These are phyloP conservation scores for Notospermus geniculatus DNA, from an alignment of 1,140 invertebrate species.

Conservation along the genomic window DNA sequence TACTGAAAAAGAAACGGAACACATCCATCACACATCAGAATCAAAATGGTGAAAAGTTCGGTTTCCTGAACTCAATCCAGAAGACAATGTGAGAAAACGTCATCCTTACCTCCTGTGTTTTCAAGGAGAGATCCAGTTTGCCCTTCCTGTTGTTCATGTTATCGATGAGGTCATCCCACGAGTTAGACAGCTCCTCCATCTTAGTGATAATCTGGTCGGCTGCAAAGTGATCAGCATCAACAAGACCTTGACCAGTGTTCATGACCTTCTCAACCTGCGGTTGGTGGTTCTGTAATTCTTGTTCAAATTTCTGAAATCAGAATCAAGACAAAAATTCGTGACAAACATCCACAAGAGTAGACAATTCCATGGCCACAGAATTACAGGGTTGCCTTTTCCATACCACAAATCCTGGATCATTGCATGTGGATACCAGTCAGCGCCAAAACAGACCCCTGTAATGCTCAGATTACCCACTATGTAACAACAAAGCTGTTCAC, in stretches of 20 bases:
- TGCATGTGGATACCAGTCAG: too few relatives aligned
- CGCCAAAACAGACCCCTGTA: too few relatives aligned
- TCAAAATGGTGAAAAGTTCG: too few relatives aligned
- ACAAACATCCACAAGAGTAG: too few relatives aligned
- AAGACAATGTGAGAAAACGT: constrained; percentile 5
- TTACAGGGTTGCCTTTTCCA: too few relatives aligned
- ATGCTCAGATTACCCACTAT: too few relatives aligned
- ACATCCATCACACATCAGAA: too few relatives aligned
- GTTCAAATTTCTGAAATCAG: constrained; percentile 79
- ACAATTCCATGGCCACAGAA: too few relatives aligned
- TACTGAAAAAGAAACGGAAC: constrained; percentile 68
- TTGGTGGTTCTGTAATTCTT: constrained; percentile 74
- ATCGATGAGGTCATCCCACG: constrained; percentile 77
- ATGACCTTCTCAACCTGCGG: constrained; percentile 94
- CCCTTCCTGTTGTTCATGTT: constrained; percentile 70
- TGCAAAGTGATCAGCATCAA: constrained; percentile 93
- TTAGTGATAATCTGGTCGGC: constrained; percentile 83
- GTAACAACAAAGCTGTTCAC: too few relatives aligned
- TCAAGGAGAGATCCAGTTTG: constrained; percentile 79
- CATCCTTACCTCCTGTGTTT: constrained; percentile 74
- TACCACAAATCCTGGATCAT: too few relatives aligned
- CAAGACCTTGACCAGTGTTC: constrained; percentile 78
- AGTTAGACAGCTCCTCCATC: constrained; percentile 72
- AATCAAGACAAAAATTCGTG: constrained; percentile 57
- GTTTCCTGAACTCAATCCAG: background rate